These are phyloP conservation scores for Eudorcas thomsonii DNA, from an alignment of 2,113 vertebrate genomes.

Conservation along the genomic window DNA sequence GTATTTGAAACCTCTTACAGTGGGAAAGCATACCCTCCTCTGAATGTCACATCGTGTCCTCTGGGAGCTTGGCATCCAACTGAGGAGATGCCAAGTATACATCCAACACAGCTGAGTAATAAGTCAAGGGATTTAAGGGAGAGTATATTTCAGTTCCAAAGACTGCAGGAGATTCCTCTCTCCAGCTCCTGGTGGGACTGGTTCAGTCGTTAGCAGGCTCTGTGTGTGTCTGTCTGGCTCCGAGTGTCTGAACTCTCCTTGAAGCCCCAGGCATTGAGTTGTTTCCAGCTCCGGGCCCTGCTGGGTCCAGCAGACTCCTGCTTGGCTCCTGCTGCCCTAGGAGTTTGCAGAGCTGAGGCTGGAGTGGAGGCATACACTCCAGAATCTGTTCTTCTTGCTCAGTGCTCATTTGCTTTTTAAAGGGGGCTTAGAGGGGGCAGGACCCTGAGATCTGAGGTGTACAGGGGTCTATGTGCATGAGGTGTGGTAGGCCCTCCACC, in stretches of 20 bases:
- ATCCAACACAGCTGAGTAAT: not conserved
- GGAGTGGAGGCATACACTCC: not conserved
- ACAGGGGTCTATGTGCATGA: not conserved
- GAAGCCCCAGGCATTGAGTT: not conserved
- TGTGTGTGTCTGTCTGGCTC: not conserved
- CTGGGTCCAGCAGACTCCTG: not conserved
- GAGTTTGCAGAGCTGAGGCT: accelerated
- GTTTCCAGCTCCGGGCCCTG: not conserved
- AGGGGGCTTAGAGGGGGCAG: not conserved
- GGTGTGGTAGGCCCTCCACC: not conserved
- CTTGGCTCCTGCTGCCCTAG: not conserved
- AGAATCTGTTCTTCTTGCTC: not conserved
- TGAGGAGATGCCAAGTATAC: not conserved
- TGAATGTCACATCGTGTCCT: not conserved
- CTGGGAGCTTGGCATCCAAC: not conserved
- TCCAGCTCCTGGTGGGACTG: not conserved
- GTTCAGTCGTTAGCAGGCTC: not conserved
- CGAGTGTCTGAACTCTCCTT: not conserved
- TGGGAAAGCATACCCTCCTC: not conserved
- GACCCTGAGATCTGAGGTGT: not conserved
- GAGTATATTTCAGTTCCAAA: not conserved
- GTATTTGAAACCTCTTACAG: not conserved
- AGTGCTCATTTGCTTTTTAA: not conserved
- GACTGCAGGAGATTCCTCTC: not conserved
- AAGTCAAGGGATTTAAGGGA: not conserved